Percentiles rank a stretch among this genome's conserved stretches.
Conservation (phyloP, 1,140 invertebrate genomes). For the Himalopsyche phryganea region DNA sequence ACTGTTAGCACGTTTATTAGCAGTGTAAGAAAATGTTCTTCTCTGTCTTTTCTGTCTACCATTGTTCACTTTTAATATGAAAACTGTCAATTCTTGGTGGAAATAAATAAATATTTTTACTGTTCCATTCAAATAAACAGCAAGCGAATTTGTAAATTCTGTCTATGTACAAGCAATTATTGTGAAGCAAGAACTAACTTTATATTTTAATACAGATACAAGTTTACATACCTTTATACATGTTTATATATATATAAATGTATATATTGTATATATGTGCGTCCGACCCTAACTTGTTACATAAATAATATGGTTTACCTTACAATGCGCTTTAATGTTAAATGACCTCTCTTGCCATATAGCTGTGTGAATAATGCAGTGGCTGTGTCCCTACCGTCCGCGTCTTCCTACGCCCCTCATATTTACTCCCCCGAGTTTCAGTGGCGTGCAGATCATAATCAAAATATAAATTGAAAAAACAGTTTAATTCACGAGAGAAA, state of each 20-base stretch:
- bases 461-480: too few species aligned
- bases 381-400: slow-evolving; percentile 11
- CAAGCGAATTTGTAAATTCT: too few species aligned
- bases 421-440: too few species aligned
- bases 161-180: too few species aligned
- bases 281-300: slow-evolving; percentile 29
- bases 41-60: too few species aligned
- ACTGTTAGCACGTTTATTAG: too few species aligned
- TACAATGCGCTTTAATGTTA: slow-evolving; percentile 36
- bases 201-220: not conserved
- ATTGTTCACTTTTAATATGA: too few species aligned
- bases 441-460: too few species aligned
- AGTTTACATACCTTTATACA: not conserved
- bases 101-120: not conserved
- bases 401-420: slow-evolving; percentile 13
- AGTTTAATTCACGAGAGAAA: too few species aligned
- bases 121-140: not conserved
- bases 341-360: slow-evolving; percentile 35
- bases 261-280: slow-evolving; percentile 21
- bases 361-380: slow-evolving; percentile 31
- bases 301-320: slow-evolving; percentile 35
- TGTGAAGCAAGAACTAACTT: not conserved
- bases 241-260: slow-evolving; percentile 1
- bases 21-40: too few species aligned
- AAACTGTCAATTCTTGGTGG: too few species aligned